Evolutionary conservation across 2,888 invertebrate genomes (phyloP).

Genomic region (Oxystoma pomonae): DNA sequence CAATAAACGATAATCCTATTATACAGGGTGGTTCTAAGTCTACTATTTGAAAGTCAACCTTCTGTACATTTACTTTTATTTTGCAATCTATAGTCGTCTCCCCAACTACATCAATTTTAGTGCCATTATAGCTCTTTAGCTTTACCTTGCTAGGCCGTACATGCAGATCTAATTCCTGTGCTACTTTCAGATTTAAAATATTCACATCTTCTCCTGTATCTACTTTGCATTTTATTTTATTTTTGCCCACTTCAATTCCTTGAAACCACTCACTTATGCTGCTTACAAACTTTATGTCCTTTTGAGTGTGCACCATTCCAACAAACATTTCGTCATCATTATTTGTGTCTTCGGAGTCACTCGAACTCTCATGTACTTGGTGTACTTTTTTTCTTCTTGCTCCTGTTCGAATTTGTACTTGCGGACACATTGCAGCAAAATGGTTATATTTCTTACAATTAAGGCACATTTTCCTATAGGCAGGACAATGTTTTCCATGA

Average conservation of each 20-base stretch:
- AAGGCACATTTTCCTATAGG: slow-evolving; percentile 5
- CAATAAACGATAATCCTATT: slow-evolving; percentile 4
- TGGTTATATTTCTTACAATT: slow-evolving; percentile 5
- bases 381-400: background rate
- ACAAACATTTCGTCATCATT: background rate
- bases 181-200: slow-evolving; percentile 4
- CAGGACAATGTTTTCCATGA: slow-evolving; percentile 8
- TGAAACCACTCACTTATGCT: slow-evolving; percentile 2
- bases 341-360: background rate
- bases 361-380: background rate
- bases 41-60: slow-evolving; percentile 5
- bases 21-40: slow-evolving; percentile 5
- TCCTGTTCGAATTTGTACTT: background rate
- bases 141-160: background rate
- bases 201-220: slow-evolving; percentile 6
- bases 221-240: background rate
- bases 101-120: background rate
- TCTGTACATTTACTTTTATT: background rate
- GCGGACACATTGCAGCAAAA: background rate
- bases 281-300: slow-evolving; percentile 7
- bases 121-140: slow-evolving; percentile 7
- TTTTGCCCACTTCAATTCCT: background rate
- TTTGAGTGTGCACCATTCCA: too few species aligned
- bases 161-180: background rate
- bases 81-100: background rate